Evolutionary conservation across 2,797 vertebrate genomes (phyloP), one percentile per base, ranked within the genome.

Genomic region (Micrastur ruficollis): DNA sequence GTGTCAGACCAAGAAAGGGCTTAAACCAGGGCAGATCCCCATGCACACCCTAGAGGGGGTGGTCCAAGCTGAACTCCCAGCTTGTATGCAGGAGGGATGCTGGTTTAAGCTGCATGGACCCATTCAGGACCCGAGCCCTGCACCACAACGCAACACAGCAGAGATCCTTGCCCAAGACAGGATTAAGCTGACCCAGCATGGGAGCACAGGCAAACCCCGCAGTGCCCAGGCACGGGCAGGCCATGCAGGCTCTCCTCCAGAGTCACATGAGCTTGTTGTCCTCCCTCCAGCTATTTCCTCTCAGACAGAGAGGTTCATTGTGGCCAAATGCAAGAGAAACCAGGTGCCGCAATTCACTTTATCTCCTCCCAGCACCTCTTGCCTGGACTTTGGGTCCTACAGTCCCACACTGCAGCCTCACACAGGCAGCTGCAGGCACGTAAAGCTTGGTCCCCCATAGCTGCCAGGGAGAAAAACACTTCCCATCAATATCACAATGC

Each of bases 41-140:
- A 7, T 0, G 0, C 18, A 4, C 15, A 14, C 5, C 8, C 27
- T 1, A 4, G 13, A 9, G 46, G 8, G 12, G 2, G 0, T 7
- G 9, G 15, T 1, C 5, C 38, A 14, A 42, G 26, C 29, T 70
- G 72, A 53, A 16, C 3, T 19, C 31, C 12, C 12, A 16, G 11
- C 8, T 50, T 4, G 0, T 44, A 4, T 2, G 0, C 5, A 14
- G 47, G 20, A 44, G 3, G 10, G 34, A 5, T 25, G 50, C 9
- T 15, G 14, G 17, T 70, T 82, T 14, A 9, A 76, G 25, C 23
- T 34, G 0, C 31, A 0, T 0, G 0, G 0, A 14, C 13, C 29
- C 8, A 1, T 4, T 11, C 20, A 4, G n/a, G 15, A 12, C 12
- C 17, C 1, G 0, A 66, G 22, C 16, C 23, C 34, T 58, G 29